These are phyloP conservation scores for Microctonus hyperodae DNA, from an alignment of 2,888 invertebrate species.

Conservation along the genomic window DNA sequence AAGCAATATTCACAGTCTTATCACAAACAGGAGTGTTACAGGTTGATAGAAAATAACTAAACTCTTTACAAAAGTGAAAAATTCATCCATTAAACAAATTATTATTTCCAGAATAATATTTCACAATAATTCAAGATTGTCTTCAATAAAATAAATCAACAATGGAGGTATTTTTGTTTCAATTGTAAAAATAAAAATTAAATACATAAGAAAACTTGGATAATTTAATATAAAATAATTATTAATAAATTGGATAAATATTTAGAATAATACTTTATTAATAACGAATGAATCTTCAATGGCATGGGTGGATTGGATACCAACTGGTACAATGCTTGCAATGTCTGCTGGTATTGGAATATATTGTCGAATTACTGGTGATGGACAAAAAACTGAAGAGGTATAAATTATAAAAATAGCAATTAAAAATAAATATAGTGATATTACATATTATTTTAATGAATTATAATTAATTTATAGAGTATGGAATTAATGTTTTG, in stretches of 20 bases:
- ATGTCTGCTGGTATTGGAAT: constrained; percentile 82
- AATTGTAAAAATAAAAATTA: not conserved
- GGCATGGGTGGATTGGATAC: constrained; percentile 73
- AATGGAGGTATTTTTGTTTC: not conserved
- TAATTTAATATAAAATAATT: not conserved
- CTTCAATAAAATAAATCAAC: too few species aligned
- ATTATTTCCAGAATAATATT: too few species aligned
- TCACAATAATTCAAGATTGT: too few species aligned
- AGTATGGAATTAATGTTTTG: not conserved
- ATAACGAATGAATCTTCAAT: constrained; percentile 34
- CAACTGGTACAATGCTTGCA: constrained; percentile 74
- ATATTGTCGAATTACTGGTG: constrained; percentile 86
- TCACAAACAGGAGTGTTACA: not conserved
- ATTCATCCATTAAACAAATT: too few species aligned
- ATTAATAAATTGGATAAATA: not conserved
- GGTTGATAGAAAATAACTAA: not conserved
- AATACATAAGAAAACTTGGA: not conserved
- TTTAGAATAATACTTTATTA: not conserved
- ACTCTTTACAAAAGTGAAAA: not conserved
- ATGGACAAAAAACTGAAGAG: constrained; percentile 74
- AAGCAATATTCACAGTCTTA: not conserved
- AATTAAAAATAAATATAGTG: too few species aligned
- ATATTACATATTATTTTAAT: too few species aligned
- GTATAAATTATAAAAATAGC: constrained; percentile 22
- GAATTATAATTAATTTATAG: too few species aligned